These are phyloP conservation scores for Diorhabda sublineata DNA, from an alignment of 1,140 invertebrate genomes.

Conservation along the genomic window DNA sequence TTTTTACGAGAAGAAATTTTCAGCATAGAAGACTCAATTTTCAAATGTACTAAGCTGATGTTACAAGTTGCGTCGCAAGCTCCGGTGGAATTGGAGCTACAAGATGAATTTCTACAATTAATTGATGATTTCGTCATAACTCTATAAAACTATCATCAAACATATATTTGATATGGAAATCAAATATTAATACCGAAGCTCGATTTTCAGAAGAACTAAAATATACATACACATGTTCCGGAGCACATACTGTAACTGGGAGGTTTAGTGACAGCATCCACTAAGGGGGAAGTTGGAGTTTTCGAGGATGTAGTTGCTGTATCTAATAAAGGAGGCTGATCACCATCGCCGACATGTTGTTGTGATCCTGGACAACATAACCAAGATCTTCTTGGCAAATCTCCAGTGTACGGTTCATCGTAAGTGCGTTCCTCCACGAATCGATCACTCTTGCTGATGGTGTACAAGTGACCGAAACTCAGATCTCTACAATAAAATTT, in stretches of 20 bases:
- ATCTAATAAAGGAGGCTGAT: conserved; percentile 38
- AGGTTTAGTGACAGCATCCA: conserved; percentile 38
- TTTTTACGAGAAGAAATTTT: too few species aligned
- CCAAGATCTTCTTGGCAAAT: conserved; percentile 43
- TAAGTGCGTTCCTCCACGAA: conserved; percentile 42
- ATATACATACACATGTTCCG: conserved; percentile 43
- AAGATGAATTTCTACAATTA: too few species aligned
- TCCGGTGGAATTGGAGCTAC: too few species aligned
- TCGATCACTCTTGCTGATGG: conserved; percentile 38
- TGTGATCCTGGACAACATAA: conserved; percentile 46
- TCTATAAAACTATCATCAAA: too few species aligned
- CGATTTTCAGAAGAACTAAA: not conserved
- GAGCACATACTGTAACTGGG: conserved; percentile 35
- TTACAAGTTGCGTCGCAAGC: too few species aligned
- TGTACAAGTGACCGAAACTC: conserved; percentile 43
- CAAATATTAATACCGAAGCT: not conserved
- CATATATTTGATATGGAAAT: too few species aligned
- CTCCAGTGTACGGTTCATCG: conserved; percentile 45
- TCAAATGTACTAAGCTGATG: too few species aligned
- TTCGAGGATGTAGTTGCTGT: conserved; percentile 27
- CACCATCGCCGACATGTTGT: conserved; percentile 30
- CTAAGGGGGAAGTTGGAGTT: conserved; percentile 25
- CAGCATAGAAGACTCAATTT: too few species aligned
- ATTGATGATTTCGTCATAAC: too few species aligned
- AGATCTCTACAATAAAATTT: conserved; percentile 24